These are phyloP conservation scores for Prionace glauca DNA, from an alignment of 2,797 vertebrate genomes.

Conservation along the genomic window DNA sequence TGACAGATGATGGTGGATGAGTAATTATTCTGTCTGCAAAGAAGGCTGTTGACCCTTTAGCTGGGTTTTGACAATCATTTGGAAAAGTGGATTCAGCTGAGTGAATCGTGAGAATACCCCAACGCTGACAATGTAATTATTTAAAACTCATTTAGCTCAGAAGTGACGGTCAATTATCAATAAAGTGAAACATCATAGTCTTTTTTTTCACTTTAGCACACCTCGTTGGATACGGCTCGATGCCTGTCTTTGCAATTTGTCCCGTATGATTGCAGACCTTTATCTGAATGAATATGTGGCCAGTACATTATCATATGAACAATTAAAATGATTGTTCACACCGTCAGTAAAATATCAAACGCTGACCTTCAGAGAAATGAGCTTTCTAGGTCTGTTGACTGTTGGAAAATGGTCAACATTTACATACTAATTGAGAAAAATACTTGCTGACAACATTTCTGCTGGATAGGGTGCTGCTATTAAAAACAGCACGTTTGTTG, in stretches of 20 bases:
- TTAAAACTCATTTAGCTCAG: slow-evolving; percentile 5
- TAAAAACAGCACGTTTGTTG: not conserved
- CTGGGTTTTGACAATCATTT: slow-evolving; percentile 19
- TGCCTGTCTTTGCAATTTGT: not conserved
- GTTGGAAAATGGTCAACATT: not conserved
- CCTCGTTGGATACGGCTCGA: not conserved
- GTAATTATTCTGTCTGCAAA: not conserved
- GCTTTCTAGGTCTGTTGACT: not conserved
- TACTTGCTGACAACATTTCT: not conserved
- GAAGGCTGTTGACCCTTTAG: slow-evolving; percentile 1
- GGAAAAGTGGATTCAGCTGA: not conserved
- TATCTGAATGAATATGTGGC: not conserved
- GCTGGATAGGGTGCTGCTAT: not conserved
- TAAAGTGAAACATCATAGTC: not conserved
- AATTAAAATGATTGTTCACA: not conserved
- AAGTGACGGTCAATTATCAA: slow-evolving; percentile 13
- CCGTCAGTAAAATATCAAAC: not conserved
- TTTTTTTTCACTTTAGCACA: not conserved
- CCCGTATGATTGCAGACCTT: not conserved
- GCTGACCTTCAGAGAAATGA: not conserved
- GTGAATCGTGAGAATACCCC: not conserved
- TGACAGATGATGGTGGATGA: slow-evolving; percentile 6
- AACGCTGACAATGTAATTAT: slow-evolving; percentile 20
- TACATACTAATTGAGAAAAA: not conserved
- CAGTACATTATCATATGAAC: not conserved